These are phyloP conservation scores for Didymodactylos carnosus DNA, from an alignment of 2,888 invertebrate genomes.

Conservation along the genomic window DNA sequence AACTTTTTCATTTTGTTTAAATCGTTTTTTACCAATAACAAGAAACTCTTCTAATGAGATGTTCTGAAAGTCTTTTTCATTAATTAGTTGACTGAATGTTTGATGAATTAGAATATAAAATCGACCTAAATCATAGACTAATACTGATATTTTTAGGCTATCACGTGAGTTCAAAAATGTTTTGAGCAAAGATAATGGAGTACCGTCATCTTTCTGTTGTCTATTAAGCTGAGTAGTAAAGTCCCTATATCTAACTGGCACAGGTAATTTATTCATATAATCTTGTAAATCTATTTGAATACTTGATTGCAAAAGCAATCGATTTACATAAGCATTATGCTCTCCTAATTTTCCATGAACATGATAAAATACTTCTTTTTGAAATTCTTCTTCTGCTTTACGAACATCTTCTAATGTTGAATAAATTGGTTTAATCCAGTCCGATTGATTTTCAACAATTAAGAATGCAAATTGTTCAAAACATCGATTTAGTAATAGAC, in stretches of 20 bases:
- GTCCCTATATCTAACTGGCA: background rate
- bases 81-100: background rate
- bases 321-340: background rate
- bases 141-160: background rate
- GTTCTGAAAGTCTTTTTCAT: background rate
- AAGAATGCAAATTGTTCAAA: background rate
- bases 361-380: background rate
- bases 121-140: background rate
- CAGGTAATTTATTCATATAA: background rate
- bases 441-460: background rate
- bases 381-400: background rate
- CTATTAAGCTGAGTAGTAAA: background rate
- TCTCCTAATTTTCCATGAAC: background rate
- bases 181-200: background rate
- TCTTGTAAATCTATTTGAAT: background rate
- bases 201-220: background rate
- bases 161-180: background rate
- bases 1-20: background rate
- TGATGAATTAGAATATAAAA: background rate
- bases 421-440: background rate
- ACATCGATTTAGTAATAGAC: background rate
- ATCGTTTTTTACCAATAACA: background rate
- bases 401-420: background rate
- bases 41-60: background rate
- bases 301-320: background rate